Base-by-base conservation (phyloP, 2,113 vertebrate genomes). In the Corydoras sp. region DNA sequence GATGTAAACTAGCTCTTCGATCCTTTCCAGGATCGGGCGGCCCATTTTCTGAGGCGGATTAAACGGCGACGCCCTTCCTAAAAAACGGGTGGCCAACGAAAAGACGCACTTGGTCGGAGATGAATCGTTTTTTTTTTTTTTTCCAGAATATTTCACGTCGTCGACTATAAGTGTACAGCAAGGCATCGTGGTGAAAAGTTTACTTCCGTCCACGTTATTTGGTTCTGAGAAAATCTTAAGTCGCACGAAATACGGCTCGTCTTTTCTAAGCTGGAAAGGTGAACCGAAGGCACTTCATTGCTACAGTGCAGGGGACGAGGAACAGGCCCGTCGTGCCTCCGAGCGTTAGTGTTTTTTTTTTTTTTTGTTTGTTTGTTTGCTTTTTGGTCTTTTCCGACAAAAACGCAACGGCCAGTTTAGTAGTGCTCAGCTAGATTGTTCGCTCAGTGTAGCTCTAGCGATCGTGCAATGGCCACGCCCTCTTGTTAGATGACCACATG, bases 271-370 rank as follows among this genome's bases (percentile, higher is more conserved):
- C 91, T 95, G 92, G 93, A 93, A 74, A 91, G 90, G 90, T 85
- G 88, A 93, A 93, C 90, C 91, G 93, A 98, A 99, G 96, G 96
- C 96, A 99, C 96, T 95, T 95, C 89, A 93, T 94, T 91, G 92
- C 92, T 91, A 88, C 92, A 92, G 89, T 90, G 92, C 91, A 95
- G 91, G 92, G 89, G 89, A 90, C 88, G 83, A 90, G 86, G 88
- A 91, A 89, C 69, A 86, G 88, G 86, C 83, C 79, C 80, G 83
- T 88, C 51, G 89, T 62, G 79, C 69, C 77, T 88, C 81, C 81
- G 68, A 78, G 77, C 82, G 75, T 32, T 86, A 29, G 24, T 63
- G 4, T 63, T 10, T 48, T 24, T 49, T 12, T 43, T 18, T n/a
- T n/a, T n/a, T n/a, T n/a, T n/a, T 62, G 35, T 50, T n/a, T 30